These are phyloP conservation scores for Falco peregrinus DNA, from an alignment of 2,797 vertebrate species.

Conservation along the genomic window DNA sequence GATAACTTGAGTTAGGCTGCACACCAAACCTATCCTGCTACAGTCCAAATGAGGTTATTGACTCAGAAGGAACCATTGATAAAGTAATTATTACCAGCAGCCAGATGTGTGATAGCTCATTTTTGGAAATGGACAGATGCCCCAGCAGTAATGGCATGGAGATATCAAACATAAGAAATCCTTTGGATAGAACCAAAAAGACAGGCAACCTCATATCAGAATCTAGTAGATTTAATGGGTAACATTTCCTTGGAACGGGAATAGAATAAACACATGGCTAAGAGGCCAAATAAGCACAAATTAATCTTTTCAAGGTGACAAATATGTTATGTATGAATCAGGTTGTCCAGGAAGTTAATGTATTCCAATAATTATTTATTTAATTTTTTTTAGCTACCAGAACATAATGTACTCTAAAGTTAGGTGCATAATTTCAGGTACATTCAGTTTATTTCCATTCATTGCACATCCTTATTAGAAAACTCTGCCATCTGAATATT, in stretches of 20 bases:
- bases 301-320: neutral
- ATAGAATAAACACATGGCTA: neutral
- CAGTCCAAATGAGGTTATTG: conserved; percentile 57
- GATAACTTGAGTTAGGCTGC: conserved; percentile 6
- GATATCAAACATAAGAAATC: conserved; percentile 25
- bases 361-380: neutral
- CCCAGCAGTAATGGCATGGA: neutral
- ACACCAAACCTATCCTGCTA: conserved; percentile 1
- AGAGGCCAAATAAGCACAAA: neutral
- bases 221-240: conserved; percentile 22
- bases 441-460: conserved; percentile 42
- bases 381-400: neutral
- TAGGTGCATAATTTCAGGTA: conserved; percentile 38
- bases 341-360: conserved; percentile 6
- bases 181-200: conserved; percentile 21
- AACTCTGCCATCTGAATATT: conserved; percentile 35
- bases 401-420: neutral
- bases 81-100: conserved; percentile 48
- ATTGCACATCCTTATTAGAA: conserved; percentile 39
- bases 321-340: neutral
- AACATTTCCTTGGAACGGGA: conserved; percentile 20
- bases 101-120: conserved; percentile 65
- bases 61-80: conserved; percentile 51
- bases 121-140: conserved; percentile 61
- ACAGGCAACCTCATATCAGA: neutral